Percentiles rank a stretch among this genome's conserved stretches.
Evolutionary conservation across 2,113 vertebrate genomes (phyloP).

Genomic region (Plotosus lineatus): DNA sequence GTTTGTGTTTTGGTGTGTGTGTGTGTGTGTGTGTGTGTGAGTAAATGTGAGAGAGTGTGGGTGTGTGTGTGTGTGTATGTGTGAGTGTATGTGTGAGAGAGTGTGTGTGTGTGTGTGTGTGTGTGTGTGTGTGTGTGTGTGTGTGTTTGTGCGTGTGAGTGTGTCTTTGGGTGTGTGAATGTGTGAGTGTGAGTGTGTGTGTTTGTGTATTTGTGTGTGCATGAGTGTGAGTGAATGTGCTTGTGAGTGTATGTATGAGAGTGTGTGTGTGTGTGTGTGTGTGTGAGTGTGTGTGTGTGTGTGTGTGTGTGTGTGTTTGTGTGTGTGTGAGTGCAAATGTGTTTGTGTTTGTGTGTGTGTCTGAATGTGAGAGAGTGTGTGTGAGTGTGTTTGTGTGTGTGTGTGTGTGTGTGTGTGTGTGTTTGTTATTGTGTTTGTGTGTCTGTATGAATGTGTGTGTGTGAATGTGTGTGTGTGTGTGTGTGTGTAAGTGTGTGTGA

Average conservation of each 20-base stretch:
- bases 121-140: neutral
- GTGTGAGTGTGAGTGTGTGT: neutral
- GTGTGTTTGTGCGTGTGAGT: neutral
- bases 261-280: neutral
- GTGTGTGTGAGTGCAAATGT: neutral
- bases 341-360: neutral
- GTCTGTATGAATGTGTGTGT: too few relatives aligned
- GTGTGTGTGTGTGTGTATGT: neutral
- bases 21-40: neutral
- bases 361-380: too few relatives aligned
- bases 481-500: neutral
- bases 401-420: neutral
- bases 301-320: neutral
- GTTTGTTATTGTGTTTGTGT: too few relatives aligned
- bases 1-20: too few relatives aligned
- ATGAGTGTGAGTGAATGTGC: too few relatives aligned
- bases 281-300: neutral
- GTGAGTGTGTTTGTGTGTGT: neutral
- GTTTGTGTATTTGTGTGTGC: neutral
- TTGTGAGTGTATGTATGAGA: too few relatives aligned
- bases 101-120: neutral
- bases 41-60: too few relatives aligned
- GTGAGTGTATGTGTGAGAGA: neutral
- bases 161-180: neutral
- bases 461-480: neutral